Evolutionary conservation across 2,797 vertebrate species (phyloP).

Genomic region (Lycodopsis pacificus): DNA sequence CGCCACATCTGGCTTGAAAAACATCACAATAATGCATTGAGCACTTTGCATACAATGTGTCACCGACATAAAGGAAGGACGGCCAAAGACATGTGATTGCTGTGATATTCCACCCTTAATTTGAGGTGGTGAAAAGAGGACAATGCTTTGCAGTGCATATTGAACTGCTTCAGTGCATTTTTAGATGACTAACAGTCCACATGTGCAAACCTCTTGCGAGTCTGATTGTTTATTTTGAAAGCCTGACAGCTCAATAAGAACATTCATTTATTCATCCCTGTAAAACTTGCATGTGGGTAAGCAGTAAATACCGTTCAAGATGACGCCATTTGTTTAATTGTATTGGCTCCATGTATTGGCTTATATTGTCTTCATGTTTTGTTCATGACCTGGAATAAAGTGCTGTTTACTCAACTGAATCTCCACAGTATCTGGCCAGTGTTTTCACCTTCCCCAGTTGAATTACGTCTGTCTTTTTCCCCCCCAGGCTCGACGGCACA

Average conservation of each 20-base stretch:
- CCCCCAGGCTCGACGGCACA: conserved; percentile 88
- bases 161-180: conserved; percentile 23
- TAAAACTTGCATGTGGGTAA: conserved; percentile 2
- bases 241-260: conserved; percentile 27
- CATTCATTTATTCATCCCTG: conserved; percentile 10
- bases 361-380: conserved; percentile 29
- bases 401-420: conserved; percentile 18
- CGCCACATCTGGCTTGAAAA: conserved; percentile 19
- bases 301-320: not conserved
- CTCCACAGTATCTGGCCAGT: conserved; percentile 13
- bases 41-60: conserved; percentile 5
- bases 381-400: conserved; percentile 19
- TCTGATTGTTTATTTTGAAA: conserved; percentile 47
- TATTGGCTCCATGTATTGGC: conserved; percentile 22
- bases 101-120: conserved; percentile 15
- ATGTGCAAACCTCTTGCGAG: conserved; percentile 15
- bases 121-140: conserved; percentile 25
- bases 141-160: conserved; percentile 3
- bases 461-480: conserved; percentile 38
- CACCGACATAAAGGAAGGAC: conserved; percentile 6
- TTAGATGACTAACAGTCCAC: conserved; percentile 15
- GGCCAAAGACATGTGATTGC: conserved; percentile 21
- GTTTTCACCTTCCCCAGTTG: conserved; percentile 17
- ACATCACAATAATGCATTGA: conserved; percentile 11
- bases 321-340: conserved; percentile 47